Evolutionary conservation across 2,113 vertebrate genomes (phyloP).

Genomic region (Pterocles orientalis): DNA sequence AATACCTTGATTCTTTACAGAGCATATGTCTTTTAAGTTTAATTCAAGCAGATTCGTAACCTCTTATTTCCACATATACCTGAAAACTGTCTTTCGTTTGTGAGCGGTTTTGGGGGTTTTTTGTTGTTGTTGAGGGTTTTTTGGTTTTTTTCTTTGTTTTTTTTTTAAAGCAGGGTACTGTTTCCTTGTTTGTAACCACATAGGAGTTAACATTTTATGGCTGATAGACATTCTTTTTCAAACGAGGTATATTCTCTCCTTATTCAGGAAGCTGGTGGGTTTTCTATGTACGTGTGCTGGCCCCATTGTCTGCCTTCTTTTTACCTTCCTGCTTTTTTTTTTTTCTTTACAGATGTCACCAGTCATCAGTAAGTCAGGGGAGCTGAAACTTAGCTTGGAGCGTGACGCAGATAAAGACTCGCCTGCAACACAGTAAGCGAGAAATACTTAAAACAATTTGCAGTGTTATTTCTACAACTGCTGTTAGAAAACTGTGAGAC

Average conservation of each 20-base stretch:
- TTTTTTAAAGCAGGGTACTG: background rate
- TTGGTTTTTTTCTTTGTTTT: background rate
- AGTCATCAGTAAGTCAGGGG: conserved; percentile 77
- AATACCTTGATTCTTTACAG: background rate
- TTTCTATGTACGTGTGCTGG: conserved; percentile 62
- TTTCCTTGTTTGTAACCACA: conserved; percentile 72
- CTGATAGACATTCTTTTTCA: conserved; percentile 60
- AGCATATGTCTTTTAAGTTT: background rate
- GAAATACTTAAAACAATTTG: background rate
- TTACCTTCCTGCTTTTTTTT: conserved; percentile 32
- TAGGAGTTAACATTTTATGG: conserved; percentile 49
- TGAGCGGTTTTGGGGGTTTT: background rate
- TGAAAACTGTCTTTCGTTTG: conserved; percentile 54
- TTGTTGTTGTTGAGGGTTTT: background rate
- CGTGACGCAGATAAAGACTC: conserved; percentile 77
- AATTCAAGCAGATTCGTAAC: background rate
- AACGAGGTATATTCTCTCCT: conserved; percentile 64
- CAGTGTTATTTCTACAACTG: background rate
- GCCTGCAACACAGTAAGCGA: conserved; percentile 78
- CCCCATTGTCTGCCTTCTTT: conserved; percentile 34
- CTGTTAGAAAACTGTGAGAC: background rate
- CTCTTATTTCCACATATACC: conserved; percentile 16
- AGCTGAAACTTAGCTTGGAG: conserved; percentile 79
- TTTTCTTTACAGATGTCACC: conserved; percentile 79
- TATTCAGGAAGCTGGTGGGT: conserved; percentile 67